Evolutionary conservation across 2,797 vertebrate genomes (phyloP), one percentile per base, ranked within the genome.

Genomic region (Pangasius krempfi): DNA sequence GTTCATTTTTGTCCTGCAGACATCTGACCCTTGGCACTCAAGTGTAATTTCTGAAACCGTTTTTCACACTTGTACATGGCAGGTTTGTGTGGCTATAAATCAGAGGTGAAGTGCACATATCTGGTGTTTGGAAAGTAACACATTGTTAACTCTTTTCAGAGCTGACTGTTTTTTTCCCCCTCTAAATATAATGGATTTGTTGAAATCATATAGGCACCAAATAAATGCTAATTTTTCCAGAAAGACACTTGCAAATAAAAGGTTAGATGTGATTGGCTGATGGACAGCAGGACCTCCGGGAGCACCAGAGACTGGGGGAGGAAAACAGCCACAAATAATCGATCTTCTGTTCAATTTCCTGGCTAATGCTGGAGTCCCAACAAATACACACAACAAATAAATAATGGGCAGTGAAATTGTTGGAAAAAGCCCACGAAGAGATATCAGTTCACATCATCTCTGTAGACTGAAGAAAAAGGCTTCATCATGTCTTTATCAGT

Each of bases 261-360:
- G 60, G 73, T 64, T 25, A 86, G 5, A 25, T 58, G 66, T 85
- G 56, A 54, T 9, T 52, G 8, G 27, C 58, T 66, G 58, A 78
- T 79, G 58, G 60, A 64, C 73, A 79, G 58, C 58, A 66, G 73
- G 73, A 50, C 85, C 27, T 13, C 56, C 7, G 72, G 72, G 72
- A 76, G 30, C 18, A 1, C n/a, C n/a, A 85, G 64, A 70, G 83
- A 70, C 56, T 60, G 85, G 85, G 85, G 85, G 72, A 76, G 56
- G 72, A 76, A 76, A 75, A 73, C 25, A 62, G 56, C 25, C 56
- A 86, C 72, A 62, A 20, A 62, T 16, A 13, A 86, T 86, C 85
- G 85, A 86, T 76, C n/a, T 4, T 56, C 27, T 14, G 18, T 30
- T 16, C 0, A 56, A 0, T 40, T 68, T 47, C 50, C 52, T n/a